phyloP scores from a whole-genome alignment of 2,113 vertebrate genomes.

The Nematolebias whitei region DNA sequence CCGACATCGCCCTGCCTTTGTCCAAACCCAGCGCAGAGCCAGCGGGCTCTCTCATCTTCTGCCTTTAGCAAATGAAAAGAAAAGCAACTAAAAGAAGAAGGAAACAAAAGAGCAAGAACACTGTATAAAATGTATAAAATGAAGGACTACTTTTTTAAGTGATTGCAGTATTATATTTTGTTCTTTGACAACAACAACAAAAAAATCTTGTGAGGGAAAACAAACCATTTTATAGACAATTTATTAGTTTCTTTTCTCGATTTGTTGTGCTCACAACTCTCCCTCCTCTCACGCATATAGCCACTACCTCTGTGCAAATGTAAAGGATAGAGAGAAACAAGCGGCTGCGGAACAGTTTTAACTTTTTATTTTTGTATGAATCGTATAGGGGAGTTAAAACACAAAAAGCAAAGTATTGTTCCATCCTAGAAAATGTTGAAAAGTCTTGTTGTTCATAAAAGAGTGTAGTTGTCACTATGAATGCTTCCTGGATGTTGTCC shows the following conservation, averaged over 20 bases:
- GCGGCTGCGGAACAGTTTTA: constrained; percentile 75
- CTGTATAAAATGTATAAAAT: constrained; percentile 99
- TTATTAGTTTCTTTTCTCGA: constrained; percentile 66
- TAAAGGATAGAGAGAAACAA: constrained; percentile 70
- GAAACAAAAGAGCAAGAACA: constrained; percentile 73
- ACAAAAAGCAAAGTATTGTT: constrained; percentile 56
- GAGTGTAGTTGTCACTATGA: constrained; percentile 50
- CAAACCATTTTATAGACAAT: constrained; percentile 81
- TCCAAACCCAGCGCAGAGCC: constrained; percentile 50
- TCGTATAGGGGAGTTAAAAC: constrained; percentile 66
- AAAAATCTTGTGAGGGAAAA: constrained; percentile 72
- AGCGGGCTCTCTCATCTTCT: constrained; percentile 64
- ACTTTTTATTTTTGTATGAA: constrained; percentile 79
- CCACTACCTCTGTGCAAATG: constrained; percentile 85
- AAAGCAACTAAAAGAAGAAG: constrained; percentile 69
- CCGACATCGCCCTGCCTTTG: constrained; percentile 43
- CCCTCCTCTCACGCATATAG: constrained; percentile 69
- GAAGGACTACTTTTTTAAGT: constrained; percentile 99
- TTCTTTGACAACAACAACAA: constrained; percentile 79
- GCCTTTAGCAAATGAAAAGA: constrained; percentile 78
- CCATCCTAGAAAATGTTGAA: constrained; percentile 65
- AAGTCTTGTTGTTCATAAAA: constrained; percentile 59
- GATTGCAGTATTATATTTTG: constrained; percentile 97
- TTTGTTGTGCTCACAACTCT: constrained; percentile 66
- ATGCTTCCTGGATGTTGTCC: constrained; percentile 68